A percentile compares a stretch with the other conserved stretches of the same genome.
Evolutionary conservation across 2,888 invertebrate genomes (phyloP).

Genomic region (Drosophila suboccidentalis): DNA sequence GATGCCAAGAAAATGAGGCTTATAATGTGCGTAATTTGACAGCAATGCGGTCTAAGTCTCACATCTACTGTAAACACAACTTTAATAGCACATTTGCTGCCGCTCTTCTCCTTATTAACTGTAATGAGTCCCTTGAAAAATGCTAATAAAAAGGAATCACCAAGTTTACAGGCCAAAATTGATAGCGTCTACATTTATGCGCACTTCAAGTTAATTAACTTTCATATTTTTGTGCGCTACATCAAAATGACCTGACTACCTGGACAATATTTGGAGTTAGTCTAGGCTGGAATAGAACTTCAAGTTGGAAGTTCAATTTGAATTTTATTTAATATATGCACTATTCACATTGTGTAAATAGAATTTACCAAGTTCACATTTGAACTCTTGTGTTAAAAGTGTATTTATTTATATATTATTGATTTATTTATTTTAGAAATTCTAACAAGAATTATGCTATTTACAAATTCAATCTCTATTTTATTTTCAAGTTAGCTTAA

Average conservation of each 20-base stretch:
- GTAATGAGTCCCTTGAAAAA: slow-evolving; percentile 46
- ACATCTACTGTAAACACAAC: slow-evolving; percentile 38
- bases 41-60: slow-evolving; percentile 25
- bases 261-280: not conserved
- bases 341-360: too few relatives aligned
- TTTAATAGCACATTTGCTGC: slow-evolving; percentile 39
- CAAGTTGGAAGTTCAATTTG: not conserved
- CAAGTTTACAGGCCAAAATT: slow-evolving; percentile 30
- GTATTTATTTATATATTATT: too few relatives aligned
- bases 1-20: slow-evolving; percentile 53
- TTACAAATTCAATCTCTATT: not conserved
- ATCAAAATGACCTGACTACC: slow-evolving; percentile 12
- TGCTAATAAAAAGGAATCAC: slow-evolving; percentile 40
- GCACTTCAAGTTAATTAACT: slow-evolving; percentile 27
- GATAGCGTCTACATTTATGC: slow-evolving; percentile 16
- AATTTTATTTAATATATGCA: too few relatives aligned
- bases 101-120: slow-evolving; percentile 33
- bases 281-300: not conserved
- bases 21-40: slow-evolving; percentile 67
- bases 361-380: too few relatives aligned
- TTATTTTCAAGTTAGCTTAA: slow-evolving; percentile 5
- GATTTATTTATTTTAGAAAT: too few relatives aligned
- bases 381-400: too few relatives aligned
- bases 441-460: not conserved
- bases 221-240: slow-evolving; percentile 23